Percentiles rank a stretch among this genome's conserved stretches.
Evolutionary conservation across 1,140 invertebrate genomes (phyloP).

Genomic region (Zophobas morio): DNA sequence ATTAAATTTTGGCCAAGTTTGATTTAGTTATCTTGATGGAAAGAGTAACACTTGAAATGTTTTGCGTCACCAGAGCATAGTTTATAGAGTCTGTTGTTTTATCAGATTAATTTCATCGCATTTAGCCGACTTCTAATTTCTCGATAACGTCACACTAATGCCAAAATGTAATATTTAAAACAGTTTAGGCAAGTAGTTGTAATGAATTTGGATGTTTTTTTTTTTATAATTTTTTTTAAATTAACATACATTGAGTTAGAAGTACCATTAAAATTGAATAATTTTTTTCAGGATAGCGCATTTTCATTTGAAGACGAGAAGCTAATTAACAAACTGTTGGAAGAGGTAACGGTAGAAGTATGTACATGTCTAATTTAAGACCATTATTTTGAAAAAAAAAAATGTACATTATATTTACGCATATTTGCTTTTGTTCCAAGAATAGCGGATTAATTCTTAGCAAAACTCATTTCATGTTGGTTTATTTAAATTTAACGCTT

Average conservation of each 20-base stretch:
- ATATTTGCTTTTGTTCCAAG: not conserved
- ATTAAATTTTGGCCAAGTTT: too few species aligned
- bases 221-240: not conserved
- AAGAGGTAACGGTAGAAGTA: slow-evolving; percentile 47
- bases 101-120: not conserved
- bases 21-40: not conserved
- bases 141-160: not conserved
- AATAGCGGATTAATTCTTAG: too few species aligned
- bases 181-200: not conserved
- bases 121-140: not conserved
- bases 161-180: not conserved
- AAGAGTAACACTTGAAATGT: not conserved
- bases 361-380: slow-evolving; percentile 20
- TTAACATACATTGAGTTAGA: not conserved
- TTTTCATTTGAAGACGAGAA: slow-evolving; percentile 44
- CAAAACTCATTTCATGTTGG: too few species aligned
- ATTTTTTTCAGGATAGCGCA: slow-evolving; percentile 30
- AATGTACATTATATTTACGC: not conserved
- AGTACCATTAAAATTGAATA: slow-evolving; percentile 21
- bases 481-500: too few species aligned
- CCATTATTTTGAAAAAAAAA: not conserved
- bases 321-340: slow-evolving; percentile 47
- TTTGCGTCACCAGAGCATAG: not conserved
- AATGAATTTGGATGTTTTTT: not conserved
- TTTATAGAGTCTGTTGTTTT: not conserved